Percentiles rank a stretch among this genome's conserved stretches.
Evolutionary conservation across 2,113 vertebrate genomes (phyloP).

Genomic region (Boleophthalmus pectinirostris): DNA sequence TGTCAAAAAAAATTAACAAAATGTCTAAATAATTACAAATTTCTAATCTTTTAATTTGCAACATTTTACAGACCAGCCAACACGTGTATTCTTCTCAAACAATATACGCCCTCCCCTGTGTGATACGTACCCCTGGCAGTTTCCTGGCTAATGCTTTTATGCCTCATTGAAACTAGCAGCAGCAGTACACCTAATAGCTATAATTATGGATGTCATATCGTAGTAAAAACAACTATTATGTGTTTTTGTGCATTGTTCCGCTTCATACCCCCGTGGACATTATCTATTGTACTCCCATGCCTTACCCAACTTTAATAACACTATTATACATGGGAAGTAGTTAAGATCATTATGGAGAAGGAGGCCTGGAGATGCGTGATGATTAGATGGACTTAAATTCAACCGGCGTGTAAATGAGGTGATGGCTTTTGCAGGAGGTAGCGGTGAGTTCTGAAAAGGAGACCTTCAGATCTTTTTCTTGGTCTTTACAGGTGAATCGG

Average conservation of each 20-base stretch:
- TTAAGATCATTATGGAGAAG: slow-evolving; percentile 14
- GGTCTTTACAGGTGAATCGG: no score
- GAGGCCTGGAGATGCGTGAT: no score
- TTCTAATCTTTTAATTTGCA: background rate
- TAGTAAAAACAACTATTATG: slow-evolving; percentile 25
- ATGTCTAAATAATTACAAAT: no score
- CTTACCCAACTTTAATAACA: background rate
- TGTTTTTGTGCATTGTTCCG: slow-evolving; percentile 17
- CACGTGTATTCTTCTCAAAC: background rate
- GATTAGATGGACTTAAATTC: no score
- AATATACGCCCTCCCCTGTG: background rate
- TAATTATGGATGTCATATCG: slow-evolving; percentile 42
- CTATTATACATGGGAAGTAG: slow-evolving; percentile 38
- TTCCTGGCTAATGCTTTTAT: background rate
- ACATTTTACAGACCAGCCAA: no score
- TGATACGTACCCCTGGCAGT: slow-evolving; percentile 3
- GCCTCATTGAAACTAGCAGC: slow-evolving; percentile 13
- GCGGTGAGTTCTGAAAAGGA: no score
- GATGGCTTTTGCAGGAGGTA: no score
- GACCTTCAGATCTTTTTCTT: no score
- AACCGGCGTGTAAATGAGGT: no score
- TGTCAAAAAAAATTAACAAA: no score
- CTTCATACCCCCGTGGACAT: slow-evolving; percentile 1
- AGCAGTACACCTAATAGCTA: slow-evolving; percentile 27
- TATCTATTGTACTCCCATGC: slow-evolving; percentile 5